phyloP scores from a whole-genome alignment of 2,888 invertebrate genomes.

The Temnothorax rugatulus region DNA sequence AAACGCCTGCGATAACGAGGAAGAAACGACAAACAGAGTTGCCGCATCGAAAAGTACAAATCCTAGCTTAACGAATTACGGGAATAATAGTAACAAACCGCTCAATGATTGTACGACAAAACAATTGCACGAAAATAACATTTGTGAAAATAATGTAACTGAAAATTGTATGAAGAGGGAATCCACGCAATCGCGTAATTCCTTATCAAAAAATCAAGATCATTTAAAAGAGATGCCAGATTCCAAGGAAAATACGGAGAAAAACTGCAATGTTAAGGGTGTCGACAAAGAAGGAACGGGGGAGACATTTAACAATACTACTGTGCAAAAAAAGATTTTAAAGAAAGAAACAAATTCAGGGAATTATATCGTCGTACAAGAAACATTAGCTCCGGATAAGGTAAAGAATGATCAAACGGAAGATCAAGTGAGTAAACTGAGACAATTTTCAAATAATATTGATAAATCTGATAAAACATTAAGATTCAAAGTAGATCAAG shows the following conservation, averaged over 20 bases:
- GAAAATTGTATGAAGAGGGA: background rate
- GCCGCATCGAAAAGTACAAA: background rate
- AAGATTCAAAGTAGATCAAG: conserved; percentile 80
- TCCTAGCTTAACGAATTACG: background rate
- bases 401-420: conserved; percentile 14
- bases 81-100: background rate
- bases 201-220: background rate
- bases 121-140: background rate
- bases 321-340: background rate
- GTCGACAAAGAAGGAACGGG: background rate
- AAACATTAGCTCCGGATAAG: conserved; percentile 1
- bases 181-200: background rate
- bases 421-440: conserved; percentile 30
- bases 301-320: background rate
- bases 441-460: conserved; percentile 30
- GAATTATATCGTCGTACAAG: background rate
- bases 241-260: background rate
- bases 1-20: background rate
- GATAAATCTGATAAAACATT: conserved; percentile 58
- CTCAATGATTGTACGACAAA: background rate
- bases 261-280: background rate
- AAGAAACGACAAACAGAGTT: background rate
- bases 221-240: background rate
- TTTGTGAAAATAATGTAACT: background rate
- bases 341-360: conserved; percentile 11